phyloP scores from a whole-genome alignment of 1,140 invertebrate genomes.

The Hormaphis cornu region DNA sequence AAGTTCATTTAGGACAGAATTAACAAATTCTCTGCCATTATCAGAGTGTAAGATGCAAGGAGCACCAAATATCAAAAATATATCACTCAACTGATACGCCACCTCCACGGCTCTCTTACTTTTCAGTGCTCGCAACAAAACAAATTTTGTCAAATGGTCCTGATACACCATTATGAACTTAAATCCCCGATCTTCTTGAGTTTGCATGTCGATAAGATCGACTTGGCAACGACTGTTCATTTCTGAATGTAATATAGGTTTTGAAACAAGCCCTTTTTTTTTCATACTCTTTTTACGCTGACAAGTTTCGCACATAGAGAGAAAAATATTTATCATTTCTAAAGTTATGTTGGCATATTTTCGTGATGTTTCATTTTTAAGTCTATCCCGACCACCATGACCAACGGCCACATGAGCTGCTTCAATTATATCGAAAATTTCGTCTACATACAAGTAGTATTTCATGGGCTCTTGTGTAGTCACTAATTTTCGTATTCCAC shows the following conservation, averaged over 20 bases:
- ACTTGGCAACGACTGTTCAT: conserved; percentile 44
- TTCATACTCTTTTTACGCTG: conserved; percentile 13
- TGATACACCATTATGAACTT: conserved; percentile 47
- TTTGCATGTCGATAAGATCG: conserved; percentile 45
- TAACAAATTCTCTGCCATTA: conserved; percentile 33
- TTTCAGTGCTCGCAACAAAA: conserved; percentile 39
- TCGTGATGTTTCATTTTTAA: not conserved
- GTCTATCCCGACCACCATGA: not conserved
- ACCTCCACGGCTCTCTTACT: conserved; percentile 37
- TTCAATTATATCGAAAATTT: conserved; percentile 1
- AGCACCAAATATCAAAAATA: conserved; percentile 11
- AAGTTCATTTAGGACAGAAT: conserved; percentile 36
- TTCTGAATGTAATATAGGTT: conserved; percentile 40
- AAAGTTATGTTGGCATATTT: not conserved
- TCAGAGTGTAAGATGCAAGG: conserved; percentile 29
- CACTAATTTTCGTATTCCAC: too few relatives aligned
- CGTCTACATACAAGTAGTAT: too few relatives aligned
- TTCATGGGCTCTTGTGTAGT: too few relatives aligned
- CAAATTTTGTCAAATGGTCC: conserved; percentile 46
- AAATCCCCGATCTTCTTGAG: conserved; percentile 41
- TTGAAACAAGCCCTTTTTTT: conserved; percentile 40
- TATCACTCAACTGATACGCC: conserved; percentile 19
- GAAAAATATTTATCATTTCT: not conserved
- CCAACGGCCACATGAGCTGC: not conserved
- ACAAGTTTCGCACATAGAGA: conserved; percentile 7